phyloP scores from a whole-genome alignment of 1,140 invertebrate species.

The Physella acuta region DNA sequence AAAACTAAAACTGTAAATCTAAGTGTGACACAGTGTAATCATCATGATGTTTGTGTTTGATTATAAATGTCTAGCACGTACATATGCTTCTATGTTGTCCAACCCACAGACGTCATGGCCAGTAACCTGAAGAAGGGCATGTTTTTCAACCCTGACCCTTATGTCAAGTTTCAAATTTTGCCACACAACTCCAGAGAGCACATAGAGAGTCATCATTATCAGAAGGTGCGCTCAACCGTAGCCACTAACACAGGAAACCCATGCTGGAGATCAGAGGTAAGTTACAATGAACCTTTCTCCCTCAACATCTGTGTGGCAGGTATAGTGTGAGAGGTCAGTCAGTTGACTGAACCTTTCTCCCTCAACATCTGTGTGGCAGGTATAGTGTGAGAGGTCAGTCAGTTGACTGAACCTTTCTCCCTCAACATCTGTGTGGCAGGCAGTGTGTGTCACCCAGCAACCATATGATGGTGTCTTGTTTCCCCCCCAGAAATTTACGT shows the following conservation, averaged over 20 bases:
- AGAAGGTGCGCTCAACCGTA: constrained; percentile 56
- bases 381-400: no score
- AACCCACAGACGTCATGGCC: constrained; percentile 57
- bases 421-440: no score
- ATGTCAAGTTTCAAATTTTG: constrained; percentile 61
- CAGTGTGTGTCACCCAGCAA: no score
- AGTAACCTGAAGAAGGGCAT: constrained; percentile 62
- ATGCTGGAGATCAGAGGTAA: constrained; percentile 55
- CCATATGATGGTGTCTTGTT: no score
- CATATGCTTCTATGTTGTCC: no score
- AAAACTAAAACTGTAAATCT: no score
- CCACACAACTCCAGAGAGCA: constrained; percentile 54
- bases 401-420: no score
- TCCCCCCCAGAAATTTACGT: constrained; percentile 60
- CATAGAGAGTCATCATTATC: constrained; percentile 57
- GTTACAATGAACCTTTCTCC: neutral
- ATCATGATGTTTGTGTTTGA: constrained; percentile 1
- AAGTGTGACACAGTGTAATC: neutral
- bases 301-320: neutral
- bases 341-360: no score
- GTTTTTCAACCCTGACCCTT: constrained; percentile 65
- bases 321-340: no score
- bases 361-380: no score
- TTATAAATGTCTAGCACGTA: no score
- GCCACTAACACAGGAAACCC: constrained; percentile 60